A percentile compares a stretch with the other conserved stretches of the same genome.
Evolutionary conservation across 2,797 vertebrate genomes (phyloP).

Genomic region (Leptatherina wallacei): DNA sequence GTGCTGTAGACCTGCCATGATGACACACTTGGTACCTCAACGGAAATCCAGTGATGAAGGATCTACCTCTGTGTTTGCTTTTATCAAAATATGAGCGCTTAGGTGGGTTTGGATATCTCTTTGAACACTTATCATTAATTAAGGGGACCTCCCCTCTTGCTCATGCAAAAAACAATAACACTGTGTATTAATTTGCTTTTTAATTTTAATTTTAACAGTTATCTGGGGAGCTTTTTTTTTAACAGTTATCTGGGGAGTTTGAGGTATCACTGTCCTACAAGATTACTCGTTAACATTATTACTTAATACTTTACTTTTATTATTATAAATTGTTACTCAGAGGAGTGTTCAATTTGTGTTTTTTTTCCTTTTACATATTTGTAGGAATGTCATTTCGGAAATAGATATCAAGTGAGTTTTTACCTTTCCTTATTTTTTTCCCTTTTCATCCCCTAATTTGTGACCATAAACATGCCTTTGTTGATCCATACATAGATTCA

Average conservation of each 20-base stretch:
- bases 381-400: slow-evolving; percentile 60
- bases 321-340: slow-evolving; percentile 1
- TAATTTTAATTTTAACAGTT: slow-evolving; percentile 52
- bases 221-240: slow-evolving; percentile 53
- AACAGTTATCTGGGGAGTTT: slow-evolving; percentile 15
- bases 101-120: slow-evolving; percentile 64
- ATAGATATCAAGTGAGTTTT: slow-evolving; percentile 64
- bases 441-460: slow-evolving; percentile 10
- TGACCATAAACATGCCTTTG: slow-evolving; percentile 3
- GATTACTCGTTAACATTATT: neutral
- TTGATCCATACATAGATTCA: slow-evolving; percentile 40
- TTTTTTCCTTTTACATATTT: slow-evolving; percentile 61
- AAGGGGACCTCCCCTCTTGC: slow-evolving; percentile 65
- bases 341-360: slow-evolving; percentile 44
- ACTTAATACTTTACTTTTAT: neutral
- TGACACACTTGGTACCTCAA: slow-evolving; percentile 60
- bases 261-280: slow-evolving; percentile 8
- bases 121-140: slow-evolving; percentile 76
- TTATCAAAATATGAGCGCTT: slow-evolving; percentile 51
- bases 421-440: slow-evolving; percentile 25
- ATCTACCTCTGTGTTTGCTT: slow-evolving; percentile 58
- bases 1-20: slow-evolving; percentile 73
- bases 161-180: slow-evolving; percentile 57
- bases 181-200: slow-evolving; percentile 57
- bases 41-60: slow-evolving; percentile 46